phyloP scores from a whole-genome alignment of 1,140 invertebrate species.

The Vanessa atalanta region DNA sequence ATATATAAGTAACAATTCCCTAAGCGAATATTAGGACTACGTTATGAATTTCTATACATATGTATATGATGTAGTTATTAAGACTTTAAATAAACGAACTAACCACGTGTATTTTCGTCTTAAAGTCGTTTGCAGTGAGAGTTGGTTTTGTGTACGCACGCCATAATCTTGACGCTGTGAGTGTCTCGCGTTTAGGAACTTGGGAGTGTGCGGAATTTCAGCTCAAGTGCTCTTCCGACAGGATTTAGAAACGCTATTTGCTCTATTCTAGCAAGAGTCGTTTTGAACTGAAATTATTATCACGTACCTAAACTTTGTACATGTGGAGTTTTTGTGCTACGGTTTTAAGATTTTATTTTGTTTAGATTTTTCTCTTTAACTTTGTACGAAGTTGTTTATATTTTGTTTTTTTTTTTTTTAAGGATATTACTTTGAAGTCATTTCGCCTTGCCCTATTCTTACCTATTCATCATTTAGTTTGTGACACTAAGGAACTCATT shows the following conservation, averaged over 20 bases:
- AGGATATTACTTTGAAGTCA: too few species aligned
- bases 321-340: conserved; percentile 14
- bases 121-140: conserved; percentile 9
- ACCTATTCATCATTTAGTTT: too few species aligned
- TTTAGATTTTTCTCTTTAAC: not conserved
- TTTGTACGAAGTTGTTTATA: not conserved
- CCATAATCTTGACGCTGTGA: conserved; percentile 21
- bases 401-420: too few species aligned
- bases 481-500: too few species aligned
- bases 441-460: too few species aligned
- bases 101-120: conserved; percentile 9
- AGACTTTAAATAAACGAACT: conserved; percentile 6
- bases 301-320: conserved; percentile 24
- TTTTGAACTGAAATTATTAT: conserved; percentile 28
- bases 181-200: conserved; percentile 25
- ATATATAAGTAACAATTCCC: too few species aligned
- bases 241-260: conserved; percentile 31
- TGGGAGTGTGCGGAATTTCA: conserved; percentile 17
- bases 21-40: not conserved
- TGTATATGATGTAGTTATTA: not conserved
- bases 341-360: not conserved
- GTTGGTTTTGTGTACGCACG: conserved; percentile 13
- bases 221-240: conserved; percentile 24
- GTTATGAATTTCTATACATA: not conserved
- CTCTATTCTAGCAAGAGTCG: conserved; percentile 23